Base-by-base conservation (phyloP, 2,113 vertebrate genomes). In the Salvelinus alpinus region DNA sequence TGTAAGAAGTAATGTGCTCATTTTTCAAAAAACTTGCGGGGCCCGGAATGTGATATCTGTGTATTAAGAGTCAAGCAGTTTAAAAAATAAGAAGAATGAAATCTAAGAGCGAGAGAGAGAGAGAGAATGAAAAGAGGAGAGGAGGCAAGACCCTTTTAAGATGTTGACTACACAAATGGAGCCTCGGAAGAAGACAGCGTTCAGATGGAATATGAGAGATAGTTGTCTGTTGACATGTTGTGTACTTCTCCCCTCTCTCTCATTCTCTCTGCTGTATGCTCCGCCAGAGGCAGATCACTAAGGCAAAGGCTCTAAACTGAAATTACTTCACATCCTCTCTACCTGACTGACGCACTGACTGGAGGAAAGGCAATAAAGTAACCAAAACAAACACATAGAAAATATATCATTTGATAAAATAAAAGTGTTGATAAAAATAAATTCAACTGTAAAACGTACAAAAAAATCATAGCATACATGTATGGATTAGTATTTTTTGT, bases 51-150 rank as follows among this genome's bases (percentile, higher is more conserved):
- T 91, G 91, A 91, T 92, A 90, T 91, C 87, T 91, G 85, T 90
- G 87, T 91, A 91, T 92, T 90, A 86, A 85, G 87, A 92, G 89
- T 90, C 88, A 88, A 90, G 91, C 89, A 88, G 89, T 92, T 91
- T 90, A 88, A 88, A 86, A 22, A 87, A 90, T 89, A 88, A 90
- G 85, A 90, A 81, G 70, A 73, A 84, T 80, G 14, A 71, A 88
- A 87, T 87, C 86, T 86, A 3, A 20, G 66, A 62, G 72, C 9
- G 72, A 57, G 25, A n/a, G 57, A 64, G 20, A 64, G 18, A 27
- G 48, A 59, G 44, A 22, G 51, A 31, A 34, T 7, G 25, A 64
- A 64, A 62, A 72, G n/a, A 64, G 71, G 44, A 64, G 5, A 80
- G 82, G 82, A 88, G 88, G 73, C 77, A 16, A 78, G 80, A 88